phyloP scores from a whole-genome alignment of 2,888 invertebrate species.

The Drosophila cyrtoloma region DNA sequence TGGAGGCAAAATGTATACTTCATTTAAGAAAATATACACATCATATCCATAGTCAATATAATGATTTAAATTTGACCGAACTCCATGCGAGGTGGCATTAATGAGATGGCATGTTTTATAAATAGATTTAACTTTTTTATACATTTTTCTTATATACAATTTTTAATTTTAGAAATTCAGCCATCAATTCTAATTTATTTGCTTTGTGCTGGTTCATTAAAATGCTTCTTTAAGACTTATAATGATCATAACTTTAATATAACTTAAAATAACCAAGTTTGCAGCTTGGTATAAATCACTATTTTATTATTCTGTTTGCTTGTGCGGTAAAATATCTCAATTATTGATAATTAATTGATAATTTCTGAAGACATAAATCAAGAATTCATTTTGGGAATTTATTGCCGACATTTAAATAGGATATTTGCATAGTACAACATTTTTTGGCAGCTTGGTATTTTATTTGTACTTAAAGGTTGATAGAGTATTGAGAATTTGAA shows the following conservation, averaged over 20 bases:
- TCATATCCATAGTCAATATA: background rate
- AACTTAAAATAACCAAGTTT: background rate
- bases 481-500: conserved; percentile 21
- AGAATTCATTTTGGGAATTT: background rate
- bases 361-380: background rate
- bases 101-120: background rate
- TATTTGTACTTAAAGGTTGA: no score
- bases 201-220: background rate
- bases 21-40: background rate
- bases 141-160: background rate
- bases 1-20: background rate
- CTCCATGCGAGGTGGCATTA: background rate
- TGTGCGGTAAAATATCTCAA: background rate
- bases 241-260: background rate
- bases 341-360: background rate
- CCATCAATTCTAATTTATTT: background rate
- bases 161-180: background rate
- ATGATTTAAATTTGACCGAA: background rate
- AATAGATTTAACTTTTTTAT: background rate
- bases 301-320: background rate
- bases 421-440: background rate
- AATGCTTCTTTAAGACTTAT: background rate
- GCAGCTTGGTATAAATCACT: background rate
- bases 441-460: background rate
- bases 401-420: background rate